These are phyloP conservation scores for Paradisaea rubra DNA, from an alignment of 2,113 vertebrate genomes.

Conservation along the genomic window DNA sequence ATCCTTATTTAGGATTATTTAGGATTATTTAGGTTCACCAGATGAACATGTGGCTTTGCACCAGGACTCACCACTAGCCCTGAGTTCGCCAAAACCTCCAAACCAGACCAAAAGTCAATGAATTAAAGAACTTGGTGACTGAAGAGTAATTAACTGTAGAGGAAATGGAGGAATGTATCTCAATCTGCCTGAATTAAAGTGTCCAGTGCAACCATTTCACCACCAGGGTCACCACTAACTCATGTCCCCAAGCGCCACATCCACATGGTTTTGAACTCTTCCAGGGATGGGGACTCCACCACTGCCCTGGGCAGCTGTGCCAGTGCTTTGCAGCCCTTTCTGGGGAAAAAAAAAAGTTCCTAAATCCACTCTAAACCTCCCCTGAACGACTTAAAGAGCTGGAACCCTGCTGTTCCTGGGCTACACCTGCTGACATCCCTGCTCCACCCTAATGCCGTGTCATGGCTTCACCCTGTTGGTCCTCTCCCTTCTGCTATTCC, in stretches of 20 bases:
- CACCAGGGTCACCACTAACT: neutral
- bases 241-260: neutral
- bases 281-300: neutral
- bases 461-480: neutral
- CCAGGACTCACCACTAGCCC: neutral
- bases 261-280: neutral
- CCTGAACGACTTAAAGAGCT: neutral
- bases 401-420: neutral
- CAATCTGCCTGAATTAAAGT: neutral
- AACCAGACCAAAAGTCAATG: neutral
- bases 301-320: neutral
- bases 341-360: neutral
- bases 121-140: neutral
- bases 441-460: neutral
- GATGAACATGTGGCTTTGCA: neutral
- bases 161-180: neutral
- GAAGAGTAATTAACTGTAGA: neutral
- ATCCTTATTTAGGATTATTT: neutral
- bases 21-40: neutral
- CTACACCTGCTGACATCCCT: too few species aligned
- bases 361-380: neutral
- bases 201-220: neutral
- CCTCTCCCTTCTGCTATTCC: neutral
- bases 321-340: neutral
- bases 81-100: neutral